Evolutionary conservation across 2,797 vertebrate genomes (phyloP).

Genomic region (Xenopus petersii): DNA sequence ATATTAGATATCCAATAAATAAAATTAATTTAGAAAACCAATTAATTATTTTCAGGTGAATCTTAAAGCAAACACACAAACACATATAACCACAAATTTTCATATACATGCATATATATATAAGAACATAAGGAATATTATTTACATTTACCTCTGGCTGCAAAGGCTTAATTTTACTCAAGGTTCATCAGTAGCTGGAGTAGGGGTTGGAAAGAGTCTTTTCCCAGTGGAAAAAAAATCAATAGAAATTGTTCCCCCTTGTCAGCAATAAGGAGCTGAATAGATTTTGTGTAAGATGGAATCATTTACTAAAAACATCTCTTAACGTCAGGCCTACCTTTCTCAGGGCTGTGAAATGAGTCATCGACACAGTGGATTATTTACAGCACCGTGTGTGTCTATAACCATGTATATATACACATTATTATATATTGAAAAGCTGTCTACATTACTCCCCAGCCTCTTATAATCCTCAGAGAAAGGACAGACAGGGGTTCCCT

Average conservation of each 20-base stretch:
- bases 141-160: too few relatives aligned
- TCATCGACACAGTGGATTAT: conserved; percentile 81
- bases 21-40: too few relatives aligned
- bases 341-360: conserved; percentile 77
- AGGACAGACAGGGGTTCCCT: conserved; percentile 70
- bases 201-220: conserved; percentile 14
- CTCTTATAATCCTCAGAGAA: conserved; percentile 79
- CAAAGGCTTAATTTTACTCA: conserved; percentile 24
- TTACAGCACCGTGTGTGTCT: conserved; percentile 78
- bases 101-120: too few relatives aligned
- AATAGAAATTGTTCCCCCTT: conserved; percentile 42
- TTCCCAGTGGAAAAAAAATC: conserved; percentile 29
- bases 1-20: too few relatives aligned
- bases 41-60: too few relatives aligned
- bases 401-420: conserved; percentile 88
- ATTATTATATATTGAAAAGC: conserved; percentile 92
- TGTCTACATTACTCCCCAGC: conserved; percentile 83
- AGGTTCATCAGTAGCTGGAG: conserved; percentile 6
- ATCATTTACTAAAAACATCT: conserved; percentile 69
- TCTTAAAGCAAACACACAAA: too few relatives aligned
- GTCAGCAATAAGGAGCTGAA: conserved; percentile 59
- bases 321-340: conserved; percentile 66
- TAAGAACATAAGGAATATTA: too few relatives aligned
- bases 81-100: too few relatives aligned
- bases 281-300: conserved; percentile 69